These are phyloP conservation scores for Loripinus fragilis DNA, from an alignment of 2,888 invertebrate species.

Conservation along the genomic window DNA sequence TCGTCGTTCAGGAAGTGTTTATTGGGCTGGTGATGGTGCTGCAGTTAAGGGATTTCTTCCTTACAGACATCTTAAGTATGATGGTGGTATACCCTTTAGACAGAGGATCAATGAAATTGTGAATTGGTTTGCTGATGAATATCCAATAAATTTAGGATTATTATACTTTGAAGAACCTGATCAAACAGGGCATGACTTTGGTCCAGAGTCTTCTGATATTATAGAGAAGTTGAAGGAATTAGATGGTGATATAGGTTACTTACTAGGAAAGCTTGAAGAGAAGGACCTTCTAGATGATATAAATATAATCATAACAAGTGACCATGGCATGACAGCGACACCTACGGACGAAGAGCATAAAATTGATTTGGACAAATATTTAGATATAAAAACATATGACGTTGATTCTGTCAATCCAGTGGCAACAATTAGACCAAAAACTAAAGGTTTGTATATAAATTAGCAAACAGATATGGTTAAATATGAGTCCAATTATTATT, in stretches of 20 bases:
- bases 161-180: constrained; percentile 90
- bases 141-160: constrained; percentile 88
- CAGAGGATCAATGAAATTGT: constrained; percentile 73
- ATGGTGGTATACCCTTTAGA: constrained; percentile 72
- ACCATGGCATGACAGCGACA: constrained; percentile 89
- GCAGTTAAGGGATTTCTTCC: constrained; percentile 73
- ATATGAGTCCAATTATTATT: too few species aligned
- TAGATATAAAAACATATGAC: constrained; percentile 60
- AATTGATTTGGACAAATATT: constrained; percentile 71
- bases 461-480: too few species aligned
- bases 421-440: constrained; percentile 86
- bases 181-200: constrained; percentile 86
- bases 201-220: constrained; percentile 81
- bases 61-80: constrained; percentile 58
- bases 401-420: constrained; percentile 86
- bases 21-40: constrained; percentile 88
- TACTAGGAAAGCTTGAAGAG: constrained; percentile 85
- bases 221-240: constrained; percentile 85
- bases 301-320: constrained; percentile 89
- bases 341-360: constrained; percentile 55
- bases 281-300: constrained; percentile 85
- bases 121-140: constrained; percentile 79
- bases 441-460: constrained; percentile 71
- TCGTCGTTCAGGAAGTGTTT: constrained; percentile 87
- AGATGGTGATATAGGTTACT: constrained; percentile 84